These are phyloP conservation scores for Macaca mulatta DNA, from an alignment of 2,113 vertebrate genomes.

Conservation along the genomic window DNA sequence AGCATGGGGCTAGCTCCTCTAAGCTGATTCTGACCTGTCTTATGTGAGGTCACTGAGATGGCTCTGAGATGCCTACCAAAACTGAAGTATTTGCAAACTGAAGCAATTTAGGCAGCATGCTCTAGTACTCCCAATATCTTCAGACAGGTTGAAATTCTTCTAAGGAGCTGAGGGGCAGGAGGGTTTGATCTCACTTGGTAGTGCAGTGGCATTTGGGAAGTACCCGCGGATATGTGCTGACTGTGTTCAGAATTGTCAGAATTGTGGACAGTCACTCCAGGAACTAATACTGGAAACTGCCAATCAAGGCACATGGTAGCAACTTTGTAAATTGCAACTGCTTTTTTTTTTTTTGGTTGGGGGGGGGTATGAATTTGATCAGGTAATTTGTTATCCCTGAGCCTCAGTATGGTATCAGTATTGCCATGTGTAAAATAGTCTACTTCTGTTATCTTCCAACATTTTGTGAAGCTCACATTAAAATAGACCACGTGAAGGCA, in stretches of 20 bases:
- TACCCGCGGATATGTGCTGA: neutral
- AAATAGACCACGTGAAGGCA: neutral
- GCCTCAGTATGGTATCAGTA: neutral
- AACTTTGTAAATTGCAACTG: neutral
- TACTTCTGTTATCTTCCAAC: neutral
- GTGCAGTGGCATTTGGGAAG: neutral
- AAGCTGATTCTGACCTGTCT: neutral
- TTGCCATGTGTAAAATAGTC: neutral
- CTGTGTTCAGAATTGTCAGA: too few relatives aligned
- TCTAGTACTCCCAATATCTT: neutral
- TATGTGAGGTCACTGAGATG: too few relatives aligned
- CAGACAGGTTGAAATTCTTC: neutral
- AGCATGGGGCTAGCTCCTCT: fast-evolving
- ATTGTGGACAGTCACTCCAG: neutral
- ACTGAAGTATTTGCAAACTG: too few relatives aligned
- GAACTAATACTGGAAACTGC: fast-evolving
- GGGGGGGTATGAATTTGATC: neutral
- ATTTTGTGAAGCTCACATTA: neutral
- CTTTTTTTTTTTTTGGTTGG: neutral
- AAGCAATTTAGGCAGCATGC: neutral
- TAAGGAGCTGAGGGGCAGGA: neutral
- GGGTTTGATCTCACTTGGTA: neutral
- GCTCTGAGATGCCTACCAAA: neutral
- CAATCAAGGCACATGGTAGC: neutral
- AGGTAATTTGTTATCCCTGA: neutral